Evolutionary conservation across 1,140 invertebrate species (phyloP), one percentile per base, ranked within the genome.

Genomic region (Lethrus apterus): DNA sequence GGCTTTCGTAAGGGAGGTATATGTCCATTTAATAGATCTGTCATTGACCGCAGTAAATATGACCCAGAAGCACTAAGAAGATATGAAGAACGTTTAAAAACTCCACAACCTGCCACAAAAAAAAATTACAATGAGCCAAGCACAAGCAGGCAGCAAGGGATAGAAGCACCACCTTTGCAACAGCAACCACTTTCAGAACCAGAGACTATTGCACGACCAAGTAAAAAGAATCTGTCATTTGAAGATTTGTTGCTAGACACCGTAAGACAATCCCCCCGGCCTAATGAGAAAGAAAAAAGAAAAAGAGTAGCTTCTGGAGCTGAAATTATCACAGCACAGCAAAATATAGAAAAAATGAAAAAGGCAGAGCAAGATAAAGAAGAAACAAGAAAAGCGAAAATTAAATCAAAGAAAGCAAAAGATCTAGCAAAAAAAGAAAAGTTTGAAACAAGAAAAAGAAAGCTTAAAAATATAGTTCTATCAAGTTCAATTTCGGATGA

Each of bases 231-330:
- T 38, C 8, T 15, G 19, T 38, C 35, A 15, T 38, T 38, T 38
- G 5, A 38, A 18, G 13, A 15, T 17, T 21, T 38, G 4, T 38
- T 38, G 14, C 35, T 38, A 21, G 35, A 38, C 10, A 38, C 15
- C 13, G 15, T 38, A 4, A 38, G 35, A 38, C 35, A 38, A 17
- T 38, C 19, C 7, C 13, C 35, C 13, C 35, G 15, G 5, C 9
- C 33, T 17, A 19, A 51, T 14, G 47, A 33, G 26, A 36, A 19
- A 51, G 44, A 42, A 18, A 48, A 19, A 42, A 29, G 24, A 18
- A 51, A 30, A 31, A 17, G 41, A 26, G 8, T 15, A 33, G 31
- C 31, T 38, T 18, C 4, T 5, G 35, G 35, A 38, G 35, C 35
- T 38, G 35, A 38, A 17, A 38, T 38, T 17, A 38, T 38, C 10